A percentile compares a stretch with the other conserved stretches of the same genome.
Conservation (phyloP, 2,113 vertebrate species). For the Morphnarchus princeps region DNA sequence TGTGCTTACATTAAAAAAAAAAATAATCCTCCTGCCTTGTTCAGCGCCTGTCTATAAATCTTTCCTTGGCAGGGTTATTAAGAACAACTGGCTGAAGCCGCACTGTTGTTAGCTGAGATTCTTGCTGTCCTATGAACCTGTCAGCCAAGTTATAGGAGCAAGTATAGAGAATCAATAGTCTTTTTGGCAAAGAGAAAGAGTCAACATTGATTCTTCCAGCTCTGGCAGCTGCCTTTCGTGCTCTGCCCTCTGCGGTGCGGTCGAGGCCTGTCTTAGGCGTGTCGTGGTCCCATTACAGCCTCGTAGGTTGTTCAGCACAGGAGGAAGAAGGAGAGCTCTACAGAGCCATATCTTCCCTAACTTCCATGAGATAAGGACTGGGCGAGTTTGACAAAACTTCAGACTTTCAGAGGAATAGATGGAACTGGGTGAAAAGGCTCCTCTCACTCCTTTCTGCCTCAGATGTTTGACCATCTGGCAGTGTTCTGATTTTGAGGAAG, state of each 20-base stretch:
- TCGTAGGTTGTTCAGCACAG: not conserved
- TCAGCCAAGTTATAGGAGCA: slow-evolving; percentile 13
- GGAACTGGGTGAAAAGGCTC: not conserved
- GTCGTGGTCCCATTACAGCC: not conserved
- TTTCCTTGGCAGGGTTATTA: slow-evolving; percentile 25
- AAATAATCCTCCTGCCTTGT: not conserved
- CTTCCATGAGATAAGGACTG: not conserved
- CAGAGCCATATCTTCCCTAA: not conserved
- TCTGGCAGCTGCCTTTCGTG: not conserved
- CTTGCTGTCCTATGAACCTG: slow-evolving; percentile 9
- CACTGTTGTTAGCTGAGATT: slow-evolving; percentile 13
- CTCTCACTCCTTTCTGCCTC: not conserved
- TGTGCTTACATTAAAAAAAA: not conserved
- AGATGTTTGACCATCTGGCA: not conserved
- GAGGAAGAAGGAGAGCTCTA: not conserved
- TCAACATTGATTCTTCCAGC: not conserved
- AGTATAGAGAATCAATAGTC: slow-evolving; percentile 19
- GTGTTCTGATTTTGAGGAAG: not conserved
- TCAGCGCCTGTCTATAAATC: not conserved
- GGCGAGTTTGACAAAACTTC: not conserved
- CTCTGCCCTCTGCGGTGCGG: not conserved
- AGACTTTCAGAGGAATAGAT: not conserved
- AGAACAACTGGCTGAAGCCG: slow-evolving; percentile 39
- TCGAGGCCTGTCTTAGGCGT: not conserved
- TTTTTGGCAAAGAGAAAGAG: slow-evolving; percentile 17